A percentile compares a stretch with the other conserved stretches of the same genome.
Conservation (phyloP, 2,113 vertebrate species). For the Epinephelus moara region DNA sequence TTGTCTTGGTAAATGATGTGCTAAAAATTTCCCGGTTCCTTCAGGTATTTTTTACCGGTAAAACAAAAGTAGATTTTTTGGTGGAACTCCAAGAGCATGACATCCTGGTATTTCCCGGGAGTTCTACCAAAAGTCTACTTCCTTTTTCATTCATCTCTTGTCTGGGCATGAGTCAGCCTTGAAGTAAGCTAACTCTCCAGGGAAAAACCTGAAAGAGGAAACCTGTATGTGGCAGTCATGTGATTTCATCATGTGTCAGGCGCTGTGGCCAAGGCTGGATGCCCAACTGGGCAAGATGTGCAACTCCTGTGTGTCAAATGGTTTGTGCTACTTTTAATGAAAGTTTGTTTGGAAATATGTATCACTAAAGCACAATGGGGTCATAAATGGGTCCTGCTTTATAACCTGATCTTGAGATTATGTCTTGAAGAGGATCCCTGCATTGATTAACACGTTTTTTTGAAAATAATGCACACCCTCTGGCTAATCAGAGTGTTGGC, state of each 20-base stretch:
- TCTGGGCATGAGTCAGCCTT: background rate
- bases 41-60: background rate
- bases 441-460: too few relatives aligned
- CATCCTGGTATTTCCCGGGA: background rate
- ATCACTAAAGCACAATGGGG: too few relatives aligned
- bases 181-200: background rate
- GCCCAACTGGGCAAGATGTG: background rate
- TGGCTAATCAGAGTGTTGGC: background rate
- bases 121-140: too few relatives aligned
- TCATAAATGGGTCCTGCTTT: background rate
- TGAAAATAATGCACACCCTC: too few relatives aligned
- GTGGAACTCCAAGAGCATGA: background rate
- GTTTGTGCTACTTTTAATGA: too few relatives aligned
- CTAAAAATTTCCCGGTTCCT: background rate
- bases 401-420: background rate
- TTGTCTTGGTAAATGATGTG: too few relatives aligned
- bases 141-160: background rate
- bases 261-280: background rate
- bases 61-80: background rate
- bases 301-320: background rate
- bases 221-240: too few relatives aligned
- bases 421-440: background rate
- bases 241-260: too few relatives aligned
- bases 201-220: background rate
- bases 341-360: too few relatives aligned